Evolutionary conservation across 1,140 invertebrate genomes (phyloP).

Genomic region (Lepidurus arcticus): DNA sequence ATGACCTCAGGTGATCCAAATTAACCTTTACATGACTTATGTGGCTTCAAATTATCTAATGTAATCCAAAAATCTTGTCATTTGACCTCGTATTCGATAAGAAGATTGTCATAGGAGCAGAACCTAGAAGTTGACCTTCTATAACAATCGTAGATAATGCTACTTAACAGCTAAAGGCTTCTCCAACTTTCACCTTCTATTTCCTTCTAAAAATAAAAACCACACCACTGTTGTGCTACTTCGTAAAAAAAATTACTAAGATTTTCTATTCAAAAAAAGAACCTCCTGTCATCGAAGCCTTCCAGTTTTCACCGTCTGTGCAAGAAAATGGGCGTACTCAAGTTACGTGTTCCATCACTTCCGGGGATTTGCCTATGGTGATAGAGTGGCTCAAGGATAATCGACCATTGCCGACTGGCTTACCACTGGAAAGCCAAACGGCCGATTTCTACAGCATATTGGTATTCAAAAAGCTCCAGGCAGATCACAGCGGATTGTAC

Average conservation of each 20-base stretch:
- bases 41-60: too few relatives aligned
- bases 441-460: slow-evolving; percentile 40
- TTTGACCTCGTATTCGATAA: too few relatives aligned
- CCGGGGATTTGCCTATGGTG: slow-evolving; percentile 44
- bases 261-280: slow-evolving; percentile 43
- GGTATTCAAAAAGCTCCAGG: slow-evolving; percentile 37
- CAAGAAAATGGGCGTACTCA: slow-evolving; percentile 48
- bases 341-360: slow-evolving; percentile 44
- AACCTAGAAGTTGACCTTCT: too few relatives aligned
- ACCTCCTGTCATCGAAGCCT: slow-evolving; percentile 55
- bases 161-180: too few relatives aligned
- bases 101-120: too few relatives aligned
- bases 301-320: slow-evolving; percentile 53
- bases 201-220: background rate
- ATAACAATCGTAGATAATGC: too few relatives aligned
- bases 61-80: too few relatives aligned
- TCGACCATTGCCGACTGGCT: slow-evolving; percentile 39
- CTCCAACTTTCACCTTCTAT: background rate
- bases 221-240: slow-evolving; percentile 37
- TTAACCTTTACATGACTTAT: too few relatives aligned
- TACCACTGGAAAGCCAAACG: slow-evolving; percentile 42
- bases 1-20: too few relatives aligned
- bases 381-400: slow-evolving; percentile 52
- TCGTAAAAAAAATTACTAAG: slow-evolving; percentile 37
- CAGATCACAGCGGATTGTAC: slow-evolving; percentile 52